These are phyloP conservation scores for Polyergus mexicanus DNA, from an alignment of 1,140 invertebrate genomes.

Conservation along the genomic window DNA sequence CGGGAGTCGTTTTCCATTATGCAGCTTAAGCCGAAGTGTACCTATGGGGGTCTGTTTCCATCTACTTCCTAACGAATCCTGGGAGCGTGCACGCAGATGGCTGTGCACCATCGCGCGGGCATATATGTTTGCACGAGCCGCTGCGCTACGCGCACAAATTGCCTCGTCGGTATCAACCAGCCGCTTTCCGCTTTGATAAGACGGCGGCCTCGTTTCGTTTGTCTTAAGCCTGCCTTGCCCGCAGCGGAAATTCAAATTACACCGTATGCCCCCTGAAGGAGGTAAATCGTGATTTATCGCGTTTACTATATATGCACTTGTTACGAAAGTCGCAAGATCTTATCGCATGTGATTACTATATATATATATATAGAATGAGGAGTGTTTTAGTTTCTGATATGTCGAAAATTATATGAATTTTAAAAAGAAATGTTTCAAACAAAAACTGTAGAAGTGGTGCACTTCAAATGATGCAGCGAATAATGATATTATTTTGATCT, in stretches of 20 bases:
- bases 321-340: constrained; percentile 16
- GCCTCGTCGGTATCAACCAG: constrained; percentile 60
- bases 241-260: constrained; percentile 57
- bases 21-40: constrained; percentile 59
- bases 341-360: neutral
- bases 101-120: constrained; percentile 45
- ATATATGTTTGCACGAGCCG: constrained; percentile 55
- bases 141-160: constrained; percentile 62
- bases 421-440: too few relatives aligned
- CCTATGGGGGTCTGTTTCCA: constrained; percentile 71
- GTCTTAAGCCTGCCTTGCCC: constrained; percentile 56
- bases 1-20: constrained; percentile 72
- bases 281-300: constrained; percentile 43
- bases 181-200: constrained; percentile 59
- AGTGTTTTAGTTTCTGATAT: too few relatives aligned
- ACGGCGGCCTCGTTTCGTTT: constrained; percentile 39
- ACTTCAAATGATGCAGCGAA: too few relatives aligned
- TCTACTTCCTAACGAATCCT: constrained; percentile 50
- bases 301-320: constrained; percentile 34
- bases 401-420: too few relatives aligned
- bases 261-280: constrained; percentile 37
- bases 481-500: too few relatives aligned
- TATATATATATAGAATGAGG: neutral
- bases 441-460: too few relatives aligned
- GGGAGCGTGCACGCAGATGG: constrained; percentile 46